Conservation (phyloP, 2,797 vertebrate genomes). For the Setipinna tenuifilis region DNA sequence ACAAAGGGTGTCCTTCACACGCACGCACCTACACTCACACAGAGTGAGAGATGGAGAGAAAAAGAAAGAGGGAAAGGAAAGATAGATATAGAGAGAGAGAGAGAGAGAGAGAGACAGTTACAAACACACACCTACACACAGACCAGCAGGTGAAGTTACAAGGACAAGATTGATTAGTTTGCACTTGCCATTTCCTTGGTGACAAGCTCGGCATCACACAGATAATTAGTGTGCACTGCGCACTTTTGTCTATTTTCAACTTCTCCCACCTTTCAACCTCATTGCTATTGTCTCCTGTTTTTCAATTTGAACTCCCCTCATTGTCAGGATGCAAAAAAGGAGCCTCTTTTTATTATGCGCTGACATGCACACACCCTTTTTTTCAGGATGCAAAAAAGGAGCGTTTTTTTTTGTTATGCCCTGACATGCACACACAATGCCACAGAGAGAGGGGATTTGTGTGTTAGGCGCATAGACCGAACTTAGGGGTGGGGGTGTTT, state of each 20-base stretch:
- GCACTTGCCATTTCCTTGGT: conserved; percentile 38
- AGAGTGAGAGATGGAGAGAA: too few species aligned
- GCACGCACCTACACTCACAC: too few species aligned
- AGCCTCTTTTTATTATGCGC: conserved; percentile 14
- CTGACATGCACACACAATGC: not conserved
- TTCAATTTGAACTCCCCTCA: conserved; percentile 30
- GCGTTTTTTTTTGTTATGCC: conserved; percentile 33
- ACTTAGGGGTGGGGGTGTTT: not conserved
- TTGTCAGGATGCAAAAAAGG: too few species aligned
- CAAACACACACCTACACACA: not conserved
- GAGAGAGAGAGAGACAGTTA: too few species aligned
- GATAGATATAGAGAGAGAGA: too few species aligned
- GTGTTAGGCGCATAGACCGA: conserved; percentile 21
- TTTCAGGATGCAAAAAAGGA: conserved; percentile 41
- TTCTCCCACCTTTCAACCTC: not conserved
- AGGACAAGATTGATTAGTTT: conserved; percentile 44
- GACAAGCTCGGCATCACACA: conserved; percentile 48
- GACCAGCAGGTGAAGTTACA: not conserved
- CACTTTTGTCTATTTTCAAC: not conserved
- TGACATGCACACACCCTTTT: conserved; percentile 29
- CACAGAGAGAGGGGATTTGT: not conserved
- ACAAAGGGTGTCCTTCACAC: too few species aligned
- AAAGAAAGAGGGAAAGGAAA: too few species aligned
- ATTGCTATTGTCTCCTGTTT: conserved; percentile 40
- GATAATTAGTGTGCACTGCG: conserved; percentile 44